Evolutionary conservation across 2,888 invertebrate species (phyloP), one percentile per base, ranked within the genome.

Genomic region (Lasioglossum villosulum): DNA sequence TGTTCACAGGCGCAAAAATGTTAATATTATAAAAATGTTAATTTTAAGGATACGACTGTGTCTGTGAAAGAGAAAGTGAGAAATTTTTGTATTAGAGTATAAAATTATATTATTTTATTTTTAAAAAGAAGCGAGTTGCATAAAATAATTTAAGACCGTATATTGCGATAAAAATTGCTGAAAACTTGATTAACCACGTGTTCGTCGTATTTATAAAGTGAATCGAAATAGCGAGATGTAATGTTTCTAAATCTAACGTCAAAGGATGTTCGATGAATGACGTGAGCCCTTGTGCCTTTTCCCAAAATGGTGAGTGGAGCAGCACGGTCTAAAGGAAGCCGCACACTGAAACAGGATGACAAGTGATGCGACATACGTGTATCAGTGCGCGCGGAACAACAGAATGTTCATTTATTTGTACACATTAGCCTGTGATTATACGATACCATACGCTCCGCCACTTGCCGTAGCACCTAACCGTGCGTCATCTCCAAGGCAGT

Each of bases 381-480:
- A 68, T 68, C 66, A 68, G 66, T 68, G 37, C 23, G 19, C 66
- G 37, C 37, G 66, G 12, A 68, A 37, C 66, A 68, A 68, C 66
- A 68, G 66, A 68, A 68, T 68, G 66, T 68, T 68, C 66, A 68
- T 68, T 68, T 68, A 68, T 68, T 68, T 68, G 66, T 68, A 68
- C 66, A 68, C 66, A 68, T 68, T 68, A 68, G 37, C 66, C 34
- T 37, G 66, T 23, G 66, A 68, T 68, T 68, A 37, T 68, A 68
- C 66, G 66, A 68, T 37, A 68, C 34, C 66, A 68, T 68, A 37
- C 66, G 37, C 23, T 23, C 66, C 37, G 66, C 34, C 37, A 37
- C 66, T 37, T 37, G 66, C 66, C 66, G 23, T 23, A 37, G 34
- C 37, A 37, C 66, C 66, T 34, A 34, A 4, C 34, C 66, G 66